Evolutionary conservation across 2,888 invertebrate genomes (phyloP).

Genomic region (Myopa tessellatipennis): DNA sequence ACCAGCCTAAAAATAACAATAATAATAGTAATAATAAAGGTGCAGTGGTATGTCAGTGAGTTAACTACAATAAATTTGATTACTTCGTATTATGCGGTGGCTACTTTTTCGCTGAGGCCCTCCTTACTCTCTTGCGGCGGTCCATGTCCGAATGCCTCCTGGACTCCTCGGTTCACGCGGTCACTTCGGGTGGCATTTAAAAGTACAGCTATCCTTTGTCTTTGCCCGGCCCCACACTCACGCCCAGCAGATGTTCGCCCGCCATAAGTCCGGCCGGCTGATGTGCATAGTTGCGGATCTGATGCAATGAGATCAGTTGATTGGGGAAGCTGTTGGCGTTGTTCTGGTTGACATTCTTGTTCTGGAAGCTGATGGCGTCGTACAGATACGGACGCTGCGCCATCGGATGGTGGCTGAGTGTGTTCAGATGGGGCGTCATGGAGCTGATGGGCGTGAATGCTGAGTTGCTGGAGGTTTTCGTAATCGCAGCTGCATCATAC

Average conservation of each 20-base stretch:
- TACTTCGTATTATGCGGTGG: slow-evolving; percentile 19
- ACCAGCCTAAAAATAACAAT: not conserved
- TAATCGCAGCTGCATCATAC: slow-evolving; percentile 70
- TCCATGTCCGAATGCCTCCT: not conserved
- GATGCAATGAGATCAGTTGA: slow-evolving; percentile 93
- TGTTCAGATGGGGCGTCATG: slow-evolving; percentile 79
- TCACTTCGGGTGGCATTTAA: slow-evolving; percentile 53
- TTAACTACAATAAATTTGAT: slow-evolving; percentile 7
- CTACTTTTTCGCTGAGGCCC: slow-evolving; percentile 10
- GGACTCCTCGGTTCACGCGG: not conserved
- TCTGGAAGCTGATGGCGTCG: slow-evolving; percentile 91
- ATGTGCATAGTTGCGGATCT: slow-evolving; percentile 95
- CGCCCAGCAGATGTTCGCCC: slow-evolving; percentile 74
- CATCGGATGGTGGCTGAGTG: slow-evolving; percentile 76
- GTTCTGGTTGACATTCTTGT: slow-evolving; percentile 75
- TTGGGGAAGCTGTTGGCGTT: slow-evolving; percentile 83
- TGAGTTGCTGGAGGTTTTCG: slow-evolving; percentile 78
- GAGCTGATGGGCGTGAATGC: slow-evolving; percentile 96
- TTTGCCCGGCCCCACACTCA: slow-evolving; percentile 67
- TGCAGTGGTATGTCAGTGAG: not conserved
- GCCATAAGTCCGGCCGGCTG: slow-evolving; percentile 83
- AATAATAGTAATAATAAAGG: not conserved
- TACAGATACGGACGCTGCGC: slow-evolving; percentile 88
- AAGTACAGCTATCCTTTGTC: slow-evolving; percentile 68
- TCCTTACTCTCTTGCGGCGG: not conserved